A percentile compares a stretch with the other conserved stretches of the same genome.
These are phyloP conservation scores for Nycticorax nycticorax DNA, from an alignment of 2,113 vertebrate genomes.

Conservation along the genomic window DNA sequence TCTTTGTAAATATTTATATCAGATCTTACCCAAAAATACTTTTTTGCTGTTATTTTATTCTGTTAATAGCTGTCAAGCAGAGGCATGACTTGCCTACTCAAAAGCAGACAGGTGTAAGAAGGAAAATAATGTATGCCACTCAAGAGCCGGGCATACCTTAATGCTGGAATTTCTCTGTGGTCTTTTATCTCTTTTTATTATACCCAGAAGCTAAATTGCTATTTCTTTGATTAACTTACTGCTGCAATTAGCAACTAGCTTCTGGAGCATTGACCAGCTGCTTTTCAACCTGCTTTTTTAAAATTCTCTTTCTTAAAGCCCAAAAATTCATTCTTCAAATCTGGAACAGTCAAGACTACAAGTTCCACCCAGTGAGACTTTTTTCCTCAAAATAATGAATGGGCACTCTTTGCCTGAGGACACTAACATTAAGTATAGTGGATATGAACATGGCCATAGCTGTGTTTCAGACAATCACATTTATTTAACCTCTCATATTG, in stretches of 20 bases:
- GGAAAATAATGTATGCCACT: slow-evolving; percentile 10
- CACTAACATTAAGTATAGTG: not conserved
- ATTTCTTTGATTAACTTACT: slow-evolving; percentile 69
- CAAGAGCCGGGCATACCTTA: not conserved
- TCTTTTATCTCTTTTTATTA: slow-evolving; percentile 61
- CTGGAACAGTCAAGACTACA: not conserved
- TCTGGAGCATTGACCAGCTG: slow-evolving; percentile 45
- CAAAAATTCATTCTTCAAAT: not conserved
- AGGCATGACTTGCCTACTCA: slow-evolving; percentile 6
- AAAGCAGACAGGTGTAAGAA: slow-evolving; percentile 31
- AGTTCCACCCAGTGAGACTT: not conserved
- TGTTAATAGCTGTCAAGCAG: slow-evolving; percentile 49
- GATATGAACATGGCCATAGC: not conserved
- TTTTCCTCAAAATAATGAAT: not conserved
- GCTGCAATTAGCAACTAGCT: slow-evolving; percentile 55
- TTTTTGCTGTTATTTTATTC: slow-evolving; percentile 53
- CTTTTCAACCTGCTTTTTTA: slow-evolving; percentile 53
- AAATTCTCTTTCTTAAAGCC: slow-evolving; percentile 2
- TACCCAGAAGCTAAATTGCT: slow-evolving; percentile 34
- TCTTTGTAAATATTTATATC: slow-evolving; percentile 69
- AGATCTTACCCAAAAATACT: not conserved
- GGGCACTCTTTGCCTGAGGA: not conserved
- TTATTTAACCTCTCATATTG: not conserved
- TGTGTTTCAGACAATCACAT: not conserved
- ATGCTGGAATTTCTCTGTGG: not conserved